A percentile compares a stretch with the other conserved stretches of the same genome.
phyloP scores from a whole-genome alignment of 1,140 invertebrate species.

The Littorina saxatilis region DNA sequence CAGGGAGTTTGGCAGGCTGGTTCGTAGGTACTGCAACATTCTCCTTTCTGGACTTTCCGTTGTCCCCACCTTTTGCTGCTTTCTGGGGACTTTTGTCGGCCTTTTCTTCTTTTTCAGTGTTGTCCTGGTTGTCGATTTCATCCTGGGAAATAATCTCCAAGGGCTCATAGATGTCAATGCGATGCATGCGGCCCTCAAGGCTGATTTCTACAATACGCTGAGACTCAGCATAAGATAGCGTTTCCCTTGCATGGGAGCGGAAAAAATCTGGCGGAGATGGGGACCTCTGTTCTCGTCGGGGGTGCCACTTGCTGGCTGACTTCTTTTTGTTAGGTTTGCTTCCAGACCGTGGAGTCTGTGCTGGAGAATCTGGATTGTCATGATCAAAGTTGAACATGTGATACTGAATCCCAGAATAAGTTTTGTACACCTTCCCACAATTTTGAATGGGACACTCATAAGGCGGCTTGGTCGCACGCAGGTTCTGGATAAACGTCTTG shows the following conservation, averaged over 20 bases:
- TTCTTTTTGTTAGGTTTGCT: slow-evolving; percentile 62
- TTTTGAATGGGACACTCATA: slow-evolving; percentile 89
- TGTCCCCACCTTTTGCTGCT: slow-evolving; percentile 56
- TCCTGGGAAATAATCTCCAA: slow-evolving; percentile 75
- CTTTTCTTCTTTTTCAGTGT: slow-evolving; percentile 74
- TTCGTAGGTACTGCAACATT: slow-evolving; percentile 37
- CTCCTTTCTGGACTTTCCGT: slow-evolving; percentile 69
- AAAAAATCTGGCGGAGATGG: slow-evolving; percentile 74
- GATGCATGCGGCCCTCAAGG: slow-evolving; percentile 82
- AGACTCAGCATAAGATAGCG: slow-evolving; percentile 85
- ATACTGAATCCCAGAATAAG: slow-evolving; percentile 88
- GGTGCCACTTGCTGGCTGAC: slow-evolving; percentile 59
- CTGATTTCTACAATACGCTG: slow-evolving; percentile 91
- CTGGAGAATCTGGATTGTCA: slow-evolving; percentile 76
- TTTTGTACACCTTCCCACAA: slow-evolving; percentile 91
- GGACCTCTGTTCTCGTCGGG: slow-evolving; percentile 68
- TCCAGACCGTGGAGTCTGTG: slow-evolving; percentile 50
- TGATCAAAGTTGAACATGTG: slow-evolving; percentile 91
- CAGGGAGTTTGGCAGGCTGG: slow-evolving; percentile 80
- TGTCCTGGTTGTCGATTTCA: slow-evolving; percentile 73
- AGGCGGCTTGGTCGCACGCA: slow-evolving; percentile 87
- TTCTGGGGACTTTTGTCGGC: slow-evolving; percentile 69
- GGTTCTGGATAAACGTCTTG: slow-evolving; percentile 88
- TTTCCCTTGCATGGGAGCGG: slow-evolving; percentile 67
- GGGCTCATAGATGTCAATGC: slow-evolving; percentile 77